Percentiles rank a stretch among this genome's conserved stretches.
phyloP scores from a whole-genome alignment of 2,888 invertebrate species.

The Brachynemurus nebulosus region DNA sequence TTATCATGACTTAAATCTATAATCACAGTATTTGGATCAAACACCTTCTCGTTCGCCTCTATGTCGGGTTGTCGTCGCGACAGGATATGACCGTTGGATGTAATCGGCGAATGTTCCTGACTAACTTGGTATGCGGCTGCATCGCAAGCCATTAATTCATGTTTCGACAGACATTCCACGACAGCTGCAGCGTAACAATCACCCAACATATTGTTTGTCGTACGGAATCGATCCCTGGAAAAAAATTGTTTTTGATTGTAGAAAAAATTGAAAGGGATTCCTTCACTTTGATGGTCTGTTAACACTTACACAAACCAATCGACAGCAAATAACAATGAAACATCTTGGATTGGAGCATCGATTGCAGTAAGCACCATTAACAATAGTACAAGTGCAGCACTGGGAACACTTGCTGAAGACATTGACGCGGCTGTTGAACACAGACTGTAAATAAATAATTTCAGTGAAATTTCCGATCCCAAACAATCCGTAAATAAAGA shows the following conservation, averaged over 20 bases:
- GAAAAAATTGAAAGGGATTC: too few relatives aligned
- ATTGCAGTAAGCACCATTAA: constrained; percentile 70
- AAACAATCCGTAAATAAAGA: too few relatives aligned
- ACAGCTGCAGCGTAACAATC: constrained; percentile 80
- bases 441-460: constrained; percentile 51
- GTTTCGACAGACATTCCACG: constrained; percentile 68
- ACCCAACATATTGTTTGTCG: constrained; percentile 78
- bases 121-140: constrained; percentile 45
- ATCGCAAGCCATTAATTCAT: constrained; percentile 64
- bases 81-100: constrained; percentile 4
- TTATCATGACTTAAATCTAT: constrained; percentile 1
- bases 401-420: constrained; percentile 77
- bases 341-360: constrained; percentile 68
- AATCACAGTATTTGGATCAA: background rate
- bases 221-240: constrained; percentile 67
- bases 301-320: constrained; percentile 81
- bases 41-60: background rate
- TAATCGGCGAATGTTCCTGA: constrained; percentile 7
- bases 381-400: constrained; percentile 69
- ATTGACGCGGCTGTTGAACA: constrained; percentile 79
- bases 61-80: background rate
- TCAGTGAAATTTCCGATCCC: too few relatives aligned
- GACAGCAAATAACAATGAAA: constrained; percentile 69
- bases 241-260: background rate
- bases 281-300: too few relatives aligned